Base-by-base conservation (phyloP, 2,113 vertebrate genomes). In the Sprattus sprattus region DNA sequence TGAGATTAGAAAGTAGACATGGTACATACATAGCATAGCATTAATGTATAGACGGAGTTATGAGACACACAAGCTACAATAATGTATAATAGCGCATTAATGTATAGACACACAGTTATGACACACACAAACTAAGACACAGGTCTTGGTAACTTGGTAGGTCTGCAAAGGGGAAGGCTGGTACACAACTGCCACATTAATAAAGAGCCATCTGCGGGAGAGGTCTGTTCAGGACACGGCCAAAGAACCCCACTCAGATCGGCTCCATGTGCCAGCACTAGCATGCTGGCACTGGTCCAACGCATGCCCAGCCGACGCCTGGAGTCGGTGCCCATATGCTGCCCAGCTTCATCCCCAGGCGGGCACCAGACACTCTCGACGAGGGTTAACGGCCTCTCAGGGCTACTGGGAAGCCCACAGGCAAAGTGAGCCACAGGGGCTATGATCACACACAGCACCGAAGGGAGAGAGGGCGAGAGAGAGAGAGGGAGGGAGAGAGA, bases 171-270 rank as follows among this genome's bases (percentile, higher is more conserved):
- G 11, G 25, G 71, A 32, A 32, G 28, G 28, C 71, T 28, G 16
- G 44, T 54, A 45, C 50, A 28, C 47, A 50, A 67, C n/a, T 54
- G 32, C 45, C 16, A 4, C 15, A 75, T 80, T 78, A 84, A 67
- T 83, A 81, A 47, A 25, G 16, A 47, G 71, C 52, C 82, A 84
- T 87, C 82, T 87, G 82, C n/a, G 45, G 32, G 11, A 32, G 10
- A 16, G 67, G 71, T 32, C 71, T 78, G 71, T 15, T 78, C 44
- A 78, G 32, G 28, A 78, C 25, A 78, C 32, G 32, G 71, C 3
- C 28, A 78, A 15, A 10, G 25, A 13, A 13, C 28, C 10, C 13
- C 71, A 78, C 25, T 39, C 28, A 15, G 28, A 78, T 16, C 13
- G 71, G 3, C 71, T 39, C 71, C 39, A 4, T 44, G 71, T 78